A percentile compares a stretch with the other conserved stretches of the same genome.
These are phyloP conservation scores for Drosophila pseudotalamancana DNA, from an alignment of 2,888 invertebrate species.

Conservation along the genomic window DNA sequence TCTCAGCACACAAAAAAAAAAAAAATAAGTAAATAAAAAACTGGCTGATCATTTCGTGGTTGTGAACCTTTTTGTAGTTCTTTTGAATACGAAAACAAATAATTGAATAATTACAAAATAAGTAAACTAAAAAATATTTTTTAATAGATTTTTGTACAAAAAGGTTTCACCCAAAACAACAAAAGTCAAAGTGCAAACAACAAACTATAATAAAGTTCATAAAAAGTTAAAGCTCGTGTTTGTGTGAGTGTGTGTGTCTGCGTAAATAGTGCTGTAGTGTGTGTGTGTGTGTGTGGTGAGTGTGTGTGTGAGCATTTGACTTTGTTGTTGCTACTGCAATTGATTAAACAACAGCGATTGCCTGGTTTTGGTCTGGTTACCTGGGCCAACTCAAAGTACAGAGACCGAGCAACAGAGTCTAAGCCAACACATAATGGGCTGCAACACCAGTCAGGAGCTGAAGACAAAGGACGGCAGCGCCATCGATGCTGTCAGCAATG, in stretches of 20 bases:
- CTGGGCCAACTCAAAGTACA: conserved; percentile 60
- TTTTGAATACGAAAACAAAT: conserved; percentile 38
- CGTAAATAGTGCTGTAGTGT: conserved; percentile 6
- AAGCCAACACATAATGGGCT: conserved; percentile 84
- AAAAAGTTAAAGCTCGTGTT: conserved; percentile 16
- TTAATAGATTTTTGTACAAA: conserved; percentile 40
- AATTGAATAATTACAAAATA: conserved; percentile 13
- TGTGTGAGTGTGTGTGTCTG: conserved; percentile 41
- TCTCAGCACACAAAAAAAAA: neutral
- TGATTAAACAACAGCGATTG: conserved; percentile 78
- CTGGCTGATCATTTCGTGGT: conserved; percentile 63
- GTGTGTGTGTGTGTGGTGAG: conserved; percentile 14
- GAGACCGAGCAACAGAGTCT: conserved; percentile 41
- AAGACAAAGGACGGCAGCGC: conserved; percentile 81
- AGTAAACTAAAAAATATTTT: conserved; percentile 34
- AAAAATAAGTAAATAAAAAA: neutral
- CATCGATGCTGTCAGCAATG: conserved; percentile 66
- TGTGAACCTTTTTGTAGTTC: conserved; percentile 68
- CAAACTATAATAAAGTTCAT: conserved; percentile 35
- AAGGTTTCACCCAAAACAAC: conserved; percentile 59
- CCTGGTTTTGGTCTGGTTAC: conserved; percentile 53
- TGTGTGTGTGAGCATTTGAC: conserved; percentile 27
- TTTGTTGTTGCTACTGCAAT: conserved; percentile 60
- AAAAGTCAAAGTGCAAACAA: conserved; percentile 57
- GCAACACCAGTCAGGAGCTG: conserved; percentile 87